Base-by-base conservation (phyloP, 2,797 vertebrate species). In the Microchirus variegatus region DNA sequence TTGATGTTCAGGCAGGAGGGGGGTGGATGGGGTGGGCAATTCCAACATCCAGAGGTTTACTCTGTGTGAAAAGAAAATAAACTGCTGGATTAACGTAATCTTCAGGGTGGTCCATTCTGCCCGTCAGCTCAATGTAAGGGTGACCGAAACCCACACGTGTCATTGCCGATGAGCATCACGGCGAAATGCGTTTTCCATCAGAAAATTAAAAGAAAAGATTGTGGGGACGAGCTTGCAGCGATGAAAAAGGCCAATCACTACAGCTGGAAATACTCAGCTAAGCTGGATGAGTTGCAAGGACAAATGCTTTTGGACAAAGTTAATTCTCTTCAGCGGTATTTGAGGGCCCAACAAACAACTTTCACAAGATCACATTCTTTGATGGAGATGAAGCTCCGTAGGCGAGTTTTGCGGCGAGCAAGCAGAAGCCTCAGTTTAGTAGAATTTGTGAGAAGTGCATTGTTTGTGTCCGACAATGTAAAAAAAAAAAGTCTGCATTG, bases 181-280 rank as follows among this genome's bases (percentile, higher is more conserved):
- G 45, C 6, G 18, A 47, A 16, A 10, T 10, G n/a, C 8, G 7
- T 7, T 17, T 17, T 10, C 17, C 44, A 19, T 46, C 16, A 6
- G 4, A 5, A 22, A 47, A 12, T 19, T 11, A 10, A 19, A n/a
- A 18, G 10, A 10, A 3, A 19, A 47, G 11, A 4, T 44, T 44
- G 15, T 46, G 16, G 5, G 9, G 17, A 44, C 6, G 8, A 9
- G n/a, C n/a, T 44, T 44, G n/a, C 14, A 47, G 18, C 18, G 45
- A 47, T 6, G 13, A n/a, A 31, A 31, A 31, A 9, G 11, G 47
- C 13, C 13, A 10, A 35, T 48, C 46, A 14, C 12, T 15, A 16
- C 48, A 50, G 48, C 22, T 46, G 44, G 44, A 46, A 46, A 46
- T n/a, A 46, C 16, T 46, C 44, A 18, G 11, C n/a, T 46, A 9